Base-by-base conservation (phyloP, 2,113 vertebrate genomes). In the Cheirogaleus medius region DNA sequence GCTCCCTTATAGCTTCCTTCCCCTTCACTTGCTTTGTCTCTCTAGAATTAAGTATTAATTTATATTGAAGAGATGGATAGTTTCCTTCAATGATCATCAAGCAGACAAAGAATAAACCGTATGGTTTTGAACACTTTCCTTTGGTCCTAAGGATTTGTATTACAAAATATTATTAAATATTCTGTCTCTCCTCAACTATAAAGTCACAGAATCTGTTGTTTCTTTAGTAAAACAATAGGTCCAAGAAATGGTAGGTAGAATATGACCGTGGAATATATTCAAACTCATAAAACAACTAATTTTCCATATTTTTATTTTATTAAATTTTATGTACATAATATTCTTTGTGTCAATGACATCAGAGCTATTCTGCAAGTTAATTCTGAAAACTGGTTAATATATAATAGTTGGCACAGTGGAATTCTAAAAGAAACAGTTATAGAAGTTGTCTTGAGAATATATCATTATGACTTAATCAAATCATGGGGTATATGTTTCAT, bases 371-470 rank as follows among this genome's bases (percentile, higher is more conserved):
- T 83, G 14, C 4, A 91, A 49, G 34, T 89, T 82, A 88, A 23
- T 76, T 73, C 69, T 78, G 39, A 88, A 92, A 94, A 86, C 10
- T 80, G 32, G 84, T 71, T 89, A 47, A 58, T 91, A 27, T 82
- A 76, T 90, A 81, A 90, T 87, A 82, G 9, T 84, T 66, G 54
- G 14, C 10, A 76, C 29, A 80, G 34, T 80, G 3, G 32, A 85
- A 87, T 76, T 92, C 12, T 63, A 56, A 47, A 83, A 66, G 76
- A 56, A 92, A 47, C 12, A 76, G 5, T 68, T 78, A 21, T 85
- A 71, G 81, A 97, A 96, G 80, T 56, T 37, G 27, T 52, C 58
- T 94, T 96, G 29, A 89, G 9, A 82, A 93, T 58, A 76, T 91
- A 80, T 49, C 11, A 73, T 85, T 83, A 66, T 32, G 18, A 81